Evolutionary conservation across 92 coral and sea anemone genomes (phyloP).

Genomic region (Siderastrea radians): DNA sequence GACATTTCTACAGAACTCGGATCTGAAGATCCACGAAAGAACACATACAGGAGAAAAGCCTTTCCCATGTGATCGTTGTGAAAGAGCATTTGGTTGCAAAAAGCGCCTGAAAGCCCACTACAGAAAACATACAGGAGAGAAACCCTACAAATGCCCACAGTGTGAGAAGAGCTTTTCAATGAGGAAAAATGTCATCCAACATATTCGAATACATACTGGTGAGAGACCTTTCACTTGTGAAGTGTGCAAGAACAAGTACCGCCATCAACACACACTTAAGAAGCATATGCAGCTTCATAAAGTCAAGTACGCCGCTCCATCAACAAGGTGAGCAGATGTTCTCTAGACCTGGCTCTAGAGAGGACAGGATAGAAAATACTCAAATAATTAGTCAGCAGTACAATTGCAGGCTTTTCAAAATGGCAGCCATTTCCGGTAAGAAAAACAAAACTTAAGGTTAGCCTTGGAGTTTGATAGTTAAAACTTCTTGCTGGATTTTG

Average conservation of each 20-base stretch:
- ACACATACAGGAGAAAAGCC: constrained; percentile 57
- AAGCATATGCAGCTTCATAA: constrained; percentile 37
- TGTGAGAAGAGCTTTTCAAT: constrained; percentile 91
- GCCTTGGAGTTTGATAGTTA: too few relatives aligned
- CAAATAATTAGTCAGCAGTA: background rate
- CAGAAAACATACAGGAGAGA: constrained; percentile 91
- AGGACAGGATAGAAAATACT: too few relatives aligned
- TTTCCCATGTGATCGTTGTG: constrained; percentile 37
- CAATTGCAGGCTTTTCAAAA: too few relatives aligned
- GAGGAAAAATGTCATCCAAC: constrained; percentile 95
- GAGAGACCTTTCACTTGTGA: constrained; percentile 93
- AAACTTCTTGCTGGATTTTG: too few relatives aligned
- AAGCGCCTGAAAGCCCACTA: constrained; percentile 36
- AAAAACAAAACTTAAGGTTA: too few relatives aligned
- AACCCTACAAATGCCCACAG: constrained; percentile 89
- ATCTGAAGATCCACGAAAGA: constrained; percentile 88
- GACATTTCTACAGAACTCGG: constrained; percentile 93
- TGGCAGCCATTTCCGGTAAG: too few relatives aligned
- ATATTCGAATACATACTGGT: constrained; percentile 92
- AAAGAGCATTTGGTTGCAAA: constrained; percentile 40
- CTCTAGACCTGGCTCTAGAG: background rate
- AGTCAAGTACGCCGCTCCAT: background rate
- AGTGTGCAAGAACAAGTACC: constrained; percentile 86
- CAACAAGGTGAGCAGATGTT: constrained; percentile 7
- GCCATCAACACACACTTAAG: constrained; percentile 52